Evolutionary conservation across 2,113 vertebrate species (phyloP), one percentile per base, ranked within the genome.

Genomic region (Zosterops borbonicus): DNA sequence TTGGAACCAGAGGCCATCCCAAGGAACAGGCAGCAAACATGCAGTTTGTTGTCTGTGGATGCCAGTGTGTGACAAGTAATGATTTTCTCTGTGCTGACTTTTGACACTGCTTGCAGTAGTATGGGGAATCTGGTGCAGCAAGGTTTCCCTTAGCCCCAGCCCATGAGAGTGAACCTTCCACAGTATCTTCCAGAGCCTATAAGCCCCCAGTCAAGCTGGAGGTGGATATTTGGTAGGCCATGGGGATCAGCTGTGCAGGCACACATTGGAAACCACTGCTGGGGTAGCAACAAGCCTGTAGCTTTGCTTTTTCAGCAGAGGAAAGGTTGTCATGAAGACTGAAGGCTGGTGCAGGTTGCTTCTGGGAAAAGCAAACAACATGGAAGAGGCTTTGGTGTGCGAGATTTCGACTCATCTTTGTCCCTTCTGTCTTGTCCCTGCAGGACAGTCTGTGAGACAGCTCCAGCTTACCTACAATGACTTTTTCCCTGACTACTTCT

Each of bases 401-500:
- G 6, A 21, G 18, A 14, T 4, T 28, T 21, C 37, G 49, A 7
- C 52, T 94, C 63, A 95, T 65, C 37, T 15, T 95, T 59, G 44
- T 83, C 29, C 28, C 4, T 2, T 16, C 14, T 89, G 21, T 95
- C 89, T 93, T 73, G 28, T 80, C 68, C 37, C 77, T 96, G 74
- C 83, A 96, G 98, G 98, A 50, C 98, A 98, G 33, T 96, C 97
- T 25, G 83, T 98, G 44, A 98, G 98, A 81, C 98, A 96, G 33
- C 97, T 98, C 47, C 98, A 98, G 63, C 97, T 98, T 92, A 98
- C 98, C 95, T 99, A 98, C 96, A 98, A 98, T 47, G 99, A 99
- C 95, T 98, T 98, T 92, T 98, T 99, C 96, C 99, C 98, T 1
- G 99, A 99, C 90, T 99, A 99, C 91, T 99, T 99, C 97, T 99